These are phyloP conservation scores for Cremastinae sp. DNA, from an alignment of 2,888 invertebrate species.

Conservation along the genomic window DNA sequence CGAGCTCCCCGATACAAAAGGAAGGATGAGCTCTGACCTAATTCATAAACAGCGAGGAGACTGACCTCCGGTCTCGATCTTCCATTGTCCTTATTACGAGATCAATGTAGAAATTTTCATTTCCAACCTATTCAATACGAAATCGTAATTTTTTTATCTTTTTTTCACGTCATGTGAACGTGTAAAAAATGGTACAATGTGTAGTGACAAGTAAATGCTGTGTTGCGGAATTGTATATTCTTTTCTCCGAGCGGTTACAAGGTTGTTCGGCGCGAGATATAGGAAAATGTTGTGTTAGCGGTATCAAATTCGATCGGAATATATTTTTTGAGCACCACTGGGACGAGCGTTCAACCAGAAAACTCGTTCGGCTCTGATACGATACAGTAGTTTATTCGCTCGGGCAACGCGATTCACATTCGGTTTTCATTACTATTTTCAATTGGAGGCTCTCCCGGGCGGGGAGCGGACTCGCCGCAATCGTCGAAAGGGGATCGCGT, in stretches of 20 bases:
- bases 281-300: conserved; percentile 3
- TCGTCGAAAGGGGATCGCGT: conserved; percentile 46
- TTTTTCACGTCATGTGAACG: background rate
- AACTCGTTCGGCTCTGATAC: conserved; percentile 45
- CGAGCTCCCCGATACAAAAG: conserved; percentile 17
- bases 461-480: conserved; percentile 23
- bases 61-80: conserved; percentile 49
- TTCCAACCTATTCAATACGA: background rate
- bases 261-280: background rate
- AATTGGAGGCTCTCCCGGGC: conserved; percentile 35
- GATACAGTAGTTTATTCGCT: conserved; percentile 39
- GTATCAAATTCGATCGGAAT: conserved; percentile 26
- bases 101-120: conserved; percentile 27
- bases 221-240: no score
- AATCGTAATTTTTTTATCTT: background rate
- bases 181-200: background rate
- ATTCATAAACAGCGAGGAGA: conserved; percentile 54
- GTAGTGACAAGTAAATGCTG: background rate
- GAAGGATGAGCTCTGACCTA: conserved; percentile 54
- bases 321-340: conserved; percentile 59
- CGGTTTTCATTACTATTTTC: conserved; percentile 61
- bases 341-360: conserved; percentile 48
- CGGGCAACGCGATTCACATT: conserved; percentile 53
- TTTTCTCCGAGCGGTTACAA: background rate
- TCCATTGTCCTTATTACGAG: conserved; percentile 19